Base-by-base conservation (phyloP, 2,113 vertebrate genomes). In the Murina feae region DNA sequence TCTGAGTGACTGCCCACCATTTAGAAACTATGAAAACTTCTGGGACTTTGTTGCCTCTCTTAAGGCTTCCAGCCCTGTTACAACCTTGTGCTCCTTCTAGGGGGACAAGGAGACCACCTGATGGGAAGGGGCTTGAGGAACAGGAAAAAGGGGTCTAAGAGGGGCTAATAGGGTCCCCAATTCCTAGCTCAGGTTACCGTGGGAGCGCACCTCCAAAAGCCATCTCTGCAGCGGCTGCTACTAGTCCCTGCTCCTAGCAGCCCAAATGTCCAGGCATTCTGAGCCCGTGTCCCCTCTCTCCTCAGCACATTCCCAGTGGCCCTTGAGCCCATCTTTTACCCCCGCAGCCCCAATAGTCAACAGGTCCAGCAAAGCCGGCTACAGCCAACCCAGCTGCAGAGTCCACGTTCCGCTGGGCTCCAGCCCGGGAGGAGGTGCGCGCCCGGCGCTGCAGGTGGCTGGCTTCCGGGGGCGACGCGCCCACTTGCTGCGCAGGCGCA, bases 91-190 rank as follows among this genome's bases (percentile, higher is more conserved):
- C 18, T 9, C 14, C 30, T 5, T 10, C 10, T 30, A 21, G 21
- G 39, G 9, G 21, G 6, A 20, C 35, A 21, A 83, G 30, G 25
- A 25, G 39, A 32, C 28, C 72, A 37, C 44, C 18, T n/a, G 25
- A 39, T 23, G 18, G 9, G 37, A 86, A 82, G 16, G 60, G 30
- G 12, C 49, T 87, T 55, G 3, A 53, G n/a, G 21, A 89, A 87
- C 80, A 88, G 44, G n/a, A 32, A 85, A 65, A 88, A 23, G 2
- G 28, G 21, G 58, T 28, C 71, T 37, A 60, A 44, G 23, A n/a
- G 2, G 42, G 9, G 44, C 7, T 65, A 11, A 28, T 1, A 9
- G 0, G 0, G 18, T 35, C 47, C 10, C 39, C 42, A 28, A 14
- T 12, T 37, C 9, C 53, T 5, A 23, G 35, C 79, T 30, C 42